Base-by-base conservation (phyloP, 2,888 invertebrate genomes). In the Leucania comma region DNA sequence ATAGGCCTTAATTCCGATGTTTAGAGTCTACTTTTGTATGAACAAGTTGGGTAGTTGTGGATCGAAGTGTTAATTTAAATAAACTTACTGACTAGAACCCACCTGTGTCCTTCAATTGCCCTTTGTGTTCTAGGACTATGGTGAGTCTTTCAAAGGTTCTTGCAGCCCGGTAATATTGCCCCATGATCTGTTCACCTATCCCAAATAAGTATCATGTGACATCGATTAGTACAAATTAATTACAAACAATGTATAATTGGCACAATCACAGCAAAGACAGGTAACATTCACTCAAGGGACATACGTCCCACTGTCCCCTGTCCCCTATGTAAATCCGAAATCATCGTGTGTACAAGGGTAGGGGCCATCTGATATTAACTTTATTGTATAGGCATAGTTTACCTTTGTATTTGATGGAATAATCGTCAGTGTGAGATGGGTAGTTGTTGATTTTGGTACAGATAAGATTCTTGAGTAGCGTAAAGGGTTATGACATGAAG, bases 191-290 rank as follows among this genome's bases (percentile, higher is more conserved):
- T 32, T 32, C 6, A 32, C 8, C 32, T 8, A 5, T 32, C 32
- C 32, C 32, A 32, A 32, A 35, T 35, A 35, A 35, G 10, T 35
- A 35, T 10, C 10, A 10, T 35, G 1, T 3, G 17, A 59, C 48
- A 38, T 20, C 20, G 54, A 22, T 60, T 54, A 65, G 22, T 46
- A 63, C 67, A 60, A 63, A 75, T 75, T 72, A 82, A 82, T 86
- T 76, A 75, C 84, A 82, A 84, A 86, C 80, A 82, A 81, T 72
- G 75, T 72, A 77, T 88, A 90, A 90, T 89, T 89, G 87, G 72
- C 81, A 80, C 84, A 88, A 90, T 89, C 89, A 86, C 73, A 58
- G 80, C 51, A 77, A 65, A 86, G 88, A 88, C 88, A 85, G 80
- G 73, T 78, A 73, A 75, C 81, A 78, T 35, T 57, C 32, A 57